phyloP scores from a whole-genome alignment of 2,888 invertebrate species.

The Ligdia adustata region DNA sequence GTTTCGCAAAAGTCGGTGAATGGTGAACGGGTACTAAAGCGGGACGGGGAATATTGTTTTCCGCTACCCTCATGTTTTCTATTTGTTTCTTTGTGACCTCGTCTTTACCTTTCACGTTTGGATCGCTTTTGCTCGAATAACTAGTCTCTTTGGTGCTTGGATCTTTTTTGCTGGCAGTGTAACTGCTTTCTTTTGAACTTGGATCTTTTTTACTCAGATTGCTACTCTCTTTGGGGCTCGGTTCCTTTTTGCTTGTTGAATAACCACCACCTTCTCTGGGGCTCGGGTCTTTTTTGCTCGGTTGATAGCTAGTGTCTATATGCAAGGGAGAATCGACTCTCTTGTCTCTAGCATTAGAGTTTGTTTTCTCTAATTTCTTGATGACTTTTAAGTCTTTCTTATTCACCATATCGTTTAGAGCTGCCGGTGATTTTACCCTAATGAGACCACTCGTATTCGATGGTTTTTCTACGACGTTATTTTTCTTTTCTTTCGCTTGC shows the following conservation, averaged over 20 bases:
- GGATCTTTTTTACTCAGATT: conserved; percentile 12
- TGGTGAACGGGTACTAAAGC: conserved; percentile 66
- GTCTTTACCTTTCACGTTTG: conserved; percentile 62
- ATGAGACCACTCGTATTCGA: conserved; percentile 46
- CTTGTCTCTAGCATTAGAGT: conserved; percentile 48
- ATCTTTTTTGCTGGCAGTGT: conserved; percentile 5
- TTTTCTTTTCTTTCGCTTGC: conserved; percentile 53
- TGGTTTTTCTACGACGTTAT: conserved; percentile 42
- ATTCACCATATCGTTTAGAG: conserved; percentile 71
- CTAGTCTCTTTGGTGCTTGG: conserved; percentile 2
- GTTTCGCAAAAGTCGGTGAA: conserved; percentile 75
- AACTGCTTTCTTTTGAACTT: conserved; percentile 1
- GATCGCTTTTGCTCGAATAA: conserved; percentile 21
- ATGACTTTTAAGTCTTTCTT: conserved; percentile 45
- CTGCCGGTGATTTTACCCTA: conserved; percentile 74
- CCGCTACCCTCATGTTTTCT: conserved; percentile 64
- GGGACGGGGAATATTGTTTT: conserved; percentile 72
- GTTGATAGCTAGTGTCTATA: conserved; percentile 62
- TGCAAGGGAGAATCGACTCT: conserved; percentile 58
- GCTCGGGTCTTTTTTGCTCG: conserved; percentile 40
- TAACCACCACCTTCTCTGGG: conserved; percentile 42
- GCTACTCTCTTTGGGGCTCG: conserved; percentile 7
- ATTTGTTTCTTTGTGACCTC: conserved; percentile 66
- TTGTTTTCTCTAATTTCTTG: conserved; percentile 43
- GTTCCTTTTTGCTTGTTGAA: background rate